Evolutionary conservation across 2,888 invertebrate species (phyloP), one percentile per base, ranked within the genome.

Genomic region (Hyalella azteca): DNA sequence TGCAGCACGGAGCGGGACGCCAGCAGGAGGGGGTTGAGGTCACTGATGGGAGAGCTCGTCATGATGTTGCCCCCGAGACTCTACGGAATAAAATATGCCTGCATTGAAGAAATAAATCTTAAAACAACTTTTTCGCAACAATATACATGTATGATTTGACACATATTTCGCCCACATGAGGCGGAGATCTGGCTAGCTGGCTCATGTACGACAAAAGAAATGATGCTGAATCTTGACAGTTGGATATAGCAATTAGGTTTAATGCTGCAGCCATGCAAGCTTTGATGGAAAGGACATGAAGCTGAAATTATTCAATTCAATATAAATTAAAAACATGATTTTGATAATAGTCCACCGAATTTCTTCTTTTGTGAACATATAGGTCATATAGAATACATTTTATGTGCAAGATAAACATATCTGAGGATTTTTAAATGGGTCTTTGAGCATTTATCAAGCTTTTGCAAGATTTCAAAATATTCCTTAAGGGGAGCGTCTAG

Each of bases 1-100:
- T 81, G 82, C 2, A 86, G 83, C 4, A 54, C 73, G 3, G 84
- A 77, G 26, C 90, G 90, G 78, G 93, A 92, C 0, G 97, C 95
- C 90, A 96, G 91, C 82, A 97, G 91, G 85, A 98, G 92, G 0
- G 97, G 97, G 88, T 96, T 96, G 87, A 98, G 90, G 89, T 98
- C 98, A 0, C 97, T 97, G 87, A 98, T 97, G 0, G 98, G 97
- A 89, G 97, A 97, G 22, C 95, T 95, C 0, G 97, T 97, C 90
- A 97, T 93, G 84, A 98, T 94, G 88, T 98, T 97, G 39, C 98
- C 97, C 45, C 94, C 96, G 40, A 98, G 89, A 19, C 95, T 93
- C 91, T 91, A 86, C 5, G 15, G 13, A 3, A 9, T 15, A 59
- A 5, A 29, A 32, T 1, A n/a, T 9, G 1, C n/a, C 1, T 9